phyloP scores from a whole-genome alignment of 2,113 vertebrate genomes.

The Trichomycterus rosablanca region DNA sequence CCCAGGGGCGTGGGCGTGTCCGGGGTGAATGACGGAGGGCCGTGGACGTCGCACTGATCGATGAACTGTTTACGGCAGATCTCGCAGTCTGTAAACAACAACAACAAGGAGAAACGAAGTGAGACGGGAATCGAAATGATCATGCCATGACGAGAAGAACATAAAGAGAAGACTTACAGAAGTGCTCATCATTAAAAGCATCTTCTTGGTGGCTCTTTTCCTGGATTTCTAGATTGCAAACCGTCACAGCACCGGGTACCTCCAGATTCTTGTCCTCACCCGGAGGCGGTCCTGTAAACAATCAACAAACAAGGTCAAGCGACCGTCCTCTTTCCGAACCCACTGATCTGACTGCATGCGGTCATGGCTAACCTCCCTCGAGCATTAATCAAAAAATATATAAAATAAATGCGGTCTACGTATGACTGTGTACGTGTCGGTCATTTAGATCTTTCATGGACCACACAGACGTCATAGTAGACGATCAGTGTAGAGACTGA shows the following conservation, averaged over 20 bases:
- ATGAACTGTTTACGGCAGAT: conserved; percentile 69
- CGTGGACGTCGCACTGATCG: conserved; percentile 58
- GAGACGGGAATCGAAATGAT: not conserved
- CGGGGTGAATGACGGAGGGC: conserved; percentile 65
- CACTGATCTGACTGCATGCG: no score
- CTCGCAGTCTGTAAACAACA: conserved; percentile 66
- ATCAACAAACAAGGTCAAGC: no score
- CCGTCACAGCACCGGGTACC: conserved; percentile 17
- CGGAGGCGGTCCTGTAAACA: conserved; percentile 28
- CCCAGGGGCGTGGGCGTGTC: conserved; percentile 61
- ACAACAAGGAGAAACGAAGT: not conserved
- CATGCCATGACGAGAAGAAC: not conserved
- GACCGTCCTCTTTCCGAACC: no score
- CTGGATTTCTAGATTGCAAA: conserved; percentile 1
- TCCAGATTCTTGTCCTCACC: conserved; percentile 34
- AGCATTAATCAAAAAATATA: no score
- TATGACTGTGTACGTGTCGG: no score
- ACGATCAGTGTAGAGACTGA: no score
- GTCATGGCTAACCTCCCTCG: no score
- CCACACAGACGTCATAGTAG: no score
- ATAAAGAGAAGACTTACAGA: conserved; percentile 28
- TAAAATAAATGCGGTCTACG: no score
- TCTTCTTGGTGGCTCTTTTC: conserved; percentile 10
- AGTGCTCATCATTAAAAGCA: conserved; percentile 24
- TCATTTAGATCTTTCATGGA: no score